Evolutionary conservation across 2,888 invertebrate species (phyloP).

Genomic region (Isoperla grammatica): DNA sequence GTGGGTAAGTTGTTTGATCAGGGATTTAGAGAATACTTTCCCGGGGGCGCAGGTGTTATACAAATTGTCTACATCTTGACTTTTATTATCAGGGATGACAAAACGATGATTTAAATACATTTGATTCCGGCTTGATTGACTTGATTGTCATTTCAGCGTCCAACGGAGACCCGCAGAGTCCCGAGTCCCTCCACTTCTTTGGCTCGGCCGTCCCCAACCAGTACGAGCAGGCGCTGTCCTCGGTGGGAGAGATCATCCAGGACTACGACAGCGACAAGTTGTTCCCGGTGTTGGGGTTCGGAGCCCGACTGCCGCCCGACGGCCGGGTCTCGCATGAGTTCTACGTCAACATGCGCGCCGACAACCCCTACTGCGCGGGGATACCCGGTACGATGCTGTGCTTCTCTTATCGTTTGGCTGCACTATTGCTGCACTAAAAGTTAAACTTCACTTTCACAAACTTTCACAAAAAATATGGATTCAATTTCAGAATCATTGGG

Average conservation of each 20-base stretch:
- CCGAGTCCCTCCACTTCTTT: conserved; percentile 45
- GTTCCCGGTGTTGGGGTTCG: conserved; percentile 45
- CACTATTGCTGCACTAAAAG: background rate
- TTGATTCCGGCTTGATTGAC: too few species aligned
- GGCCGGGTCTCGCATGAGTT: conserved; percentile 44
- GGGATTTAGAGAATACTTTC: too few species aligned
- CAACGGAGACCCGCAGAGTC: conserved; percentile 43
- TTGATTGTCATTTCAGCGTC: conserved; percentile 41
- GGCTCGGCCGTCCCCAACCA: conserved; percentile 39
- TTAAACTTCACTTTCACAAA: conserved; percentile 22
- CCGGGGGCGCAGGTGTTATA: too few species aligned
- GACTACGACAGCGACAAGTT: conserved; percentile 49
- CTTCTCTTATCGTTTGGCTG: too few species aligned
- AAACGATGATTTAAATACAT: too few species aligned
- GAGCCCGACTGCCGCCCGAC: conserved; percentile 45
- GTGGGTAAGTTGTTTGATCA: too few species aligned
- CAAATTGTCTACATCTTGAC: too few species aligned
- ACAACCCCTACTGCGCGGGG: conserved; percentile 48
- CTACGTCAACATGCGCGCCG: conserved; percentile 47
- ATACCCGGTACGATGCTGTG: conserved; percentile 40
- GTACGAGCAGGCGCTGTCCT: conserved; percentile 44
- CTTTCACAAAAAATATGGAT: conserved; percentile 30
- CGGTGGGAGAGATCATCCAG: conserved; percentile 45
- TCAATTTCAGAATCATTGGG: too few species aligned
- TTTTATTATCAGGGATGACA: too few species aligned